Base-by-base conservation (phyloP, 1,140 invertebrate genomes). In the Drosophila nigrodunni region DNA sequence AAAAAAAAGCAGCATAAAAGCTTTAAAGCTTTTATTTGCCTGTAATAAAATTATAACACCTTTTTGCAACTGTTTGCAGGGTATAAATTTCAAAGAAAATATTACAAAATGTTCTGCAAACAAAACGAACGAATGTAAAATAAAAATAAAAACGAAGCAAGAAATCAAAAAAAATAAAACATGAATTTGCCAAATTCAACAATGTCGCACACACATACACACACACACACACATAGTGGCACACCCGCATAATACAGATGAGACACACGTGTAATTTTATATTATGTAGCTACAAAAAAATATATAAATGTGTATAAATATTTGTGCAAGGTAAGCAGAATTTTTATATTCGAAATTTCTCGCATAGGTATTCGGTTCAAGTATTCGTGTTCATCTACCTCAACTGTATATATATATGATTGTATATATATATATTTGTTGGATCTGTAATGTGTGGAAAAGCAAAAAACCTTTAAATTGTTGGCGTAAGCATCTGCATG, bases 241-340 rank as follows among this genome's bases (percentile, higher is more conserved):
- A 58, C 57, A 68, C 10, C 5, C 21, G n/a, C 47, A 61, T 30
- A 74, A 52, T 41, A 46, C 46, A 62, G 7, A 44, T 46, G 74
- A 58, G 39, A 65, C 69, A 82, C 79, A 78, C 81, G 58, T 82
- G 82, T 88, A 88, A 86, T 83, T 85, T 88, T 80, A 65, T 83
- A 82, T 78, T 76, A 80, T 87, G 67, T 82, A 74, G 62, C 58
- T 46, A 69, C 59, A 71, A 47, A 77, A 77, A 67, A 39, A 39
- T 25, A 37, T 74, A 67, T 46, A 39, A 13, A 37, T 46, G 35
- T 82, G 68, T 85, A 86, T 86, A 86, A 86, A 86, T 86, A 86
- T 86, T 86, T 86, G 82, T 87, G 82, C 83, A 88, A 87, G 83
- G 83, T 88, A 87, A 88, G 83, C 83, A 55, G 77, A 88, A 87